Base-by-base conservation (phyloP, 2,888 invertebrate species). In the Cheilosia impressa region DNA sequence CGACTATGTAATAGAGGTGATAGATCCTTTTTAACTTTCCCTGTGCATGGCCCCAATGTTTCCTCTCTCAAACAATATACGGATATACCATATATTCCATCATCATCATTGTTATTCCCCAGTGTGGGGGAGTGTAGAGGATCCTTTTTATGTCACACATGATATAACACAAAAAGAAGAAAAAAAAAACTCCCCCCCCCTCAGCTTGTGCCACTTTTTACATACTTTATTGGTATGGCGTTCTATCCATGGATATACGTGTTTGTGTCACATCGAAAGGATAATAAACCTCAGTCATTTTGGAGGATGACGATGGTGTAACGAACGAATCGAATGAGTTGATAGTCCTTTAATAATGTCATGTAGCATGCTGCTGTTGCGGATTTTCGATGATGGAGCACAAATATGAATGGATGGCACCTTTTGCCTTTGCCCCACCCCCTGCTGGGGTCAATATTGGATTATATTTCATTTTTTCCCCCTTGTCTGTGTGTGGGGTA, bases 291-390 rank as follows among this genome's bases (percentile, higher is more conserved):
- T 52, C 52, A 52, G 24, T 10, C 22, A 52, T 52, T 52, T 52
- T 1, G 5, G 13, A 52, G 15, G 52, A 52, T 27, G 52, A 52
- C 50, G 22, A 50, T 52, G 52, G 10, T 24, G 50, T 19, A 52
- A 24, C 34, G 24, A 47, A 47, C 57, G 62, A 69, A 76, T 68
- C 52, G 60, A 60, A 77, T 68, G 77, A 77, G 60, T 69, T 77
- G 68, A 68, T 68, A 69, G 78, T 83, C 78, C 73, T 84, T 78
- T 84, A 84, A 79, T 84, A 79, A 84, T 84, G 83, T 79, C 79
- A 69, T 84, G 83, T 69, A 65, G 58, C 83, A 79, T 38, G 69
- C 24, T 52, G 60, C 19, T 65, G 34, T 9, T 50, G 66, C 65
- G 60, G 17, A 19, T 9, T 47, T 47, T 47, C 65, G 81, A 82